Evolutionary conservation across 2,113 vertebrate genomes (phyloP), one percentile per base, ranked within the genome.

Genomic region (Atractosteus spatula): DNA sequence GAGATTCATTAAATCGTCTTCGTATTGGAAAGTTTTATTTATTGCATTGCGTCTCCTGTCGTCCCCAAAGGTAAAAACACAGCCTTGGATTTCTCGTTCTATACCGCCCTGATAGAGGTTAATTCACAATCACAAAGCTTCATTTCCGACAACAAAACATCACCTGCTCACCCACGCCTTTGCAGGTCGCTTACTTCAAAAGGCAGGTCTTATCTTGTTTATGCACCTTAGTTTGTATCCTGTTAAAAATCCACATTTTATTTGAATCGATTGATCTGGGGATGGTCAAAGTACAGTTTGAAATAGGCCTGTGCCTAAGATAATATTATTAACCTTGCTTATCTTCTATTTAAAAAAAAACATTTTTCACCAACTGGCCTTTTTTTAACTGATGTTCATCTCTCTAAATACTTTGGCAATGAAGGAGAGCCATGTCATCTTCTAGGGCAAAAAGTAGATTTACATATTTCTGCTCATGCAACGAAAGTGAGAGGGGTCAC

Each of bases 401-500:
- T 55, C 44, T 68, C 29, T 12, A 16, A 68, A 62, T 45, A 16
- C n/a, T 29, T 43, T 62, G 13, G 54, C 4, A 57, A 47, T 13
- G 62, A 61, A n/a, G n/a, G 63, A 42, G 10, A 69, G 29, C 41
- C 55, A 45, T 55, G 67, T 74, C 62, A 71, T 72, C 61, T 72
- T 62, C 41, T 11, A 14, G 57, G 71, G 62, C 41, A 71, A 71
- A 54, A 66, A 17, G 45, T 61, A 59, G 8, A 66, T 65, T 74
- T 44, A 70, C 77, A 78, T 79, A 79, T 77, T 80, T 78, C 17
- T 70, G 71, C 63, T 79, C 71, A 73, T 71, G 69, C 44, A 41
- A 70, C 68, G 72, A 74, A 78, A 67, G 45, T 74, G 76, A 80
- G 79, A 81, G 71, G 75, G 44, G 78, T 75, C 69, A 77, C 66